Conservation (phyloP, 2,797 vertebrate species). For the Microctenopoma lineatum region DNA sequence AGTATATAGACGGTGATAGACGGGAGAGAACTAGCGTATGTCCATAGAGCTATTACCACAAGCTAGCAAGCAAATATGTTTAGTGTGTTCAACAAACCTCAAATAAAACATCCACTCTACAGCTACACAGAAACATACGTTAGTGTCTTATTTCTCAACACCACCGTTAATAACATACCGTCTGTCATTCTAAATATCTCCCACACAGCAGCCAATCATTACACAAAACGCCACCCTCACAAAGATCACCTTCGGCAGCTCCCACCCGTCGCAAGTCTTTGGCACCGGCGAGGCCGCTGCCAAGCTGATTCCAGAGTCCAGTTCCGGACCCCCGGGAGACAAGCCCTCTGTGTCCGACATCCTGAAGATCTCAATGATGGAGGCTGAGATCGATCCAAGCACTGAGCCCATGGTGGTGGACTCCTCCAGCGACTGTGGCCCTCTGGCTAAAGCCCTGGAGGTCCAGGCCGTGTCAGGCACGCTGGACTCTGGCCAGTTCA, state of each 20-base stretch:
- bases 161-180: no score
- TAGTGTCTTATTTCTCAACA: no score
- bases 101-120: no score
- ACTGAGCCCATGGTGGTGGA: constrained; percentile 90
- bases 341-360: constrained; percentile 93
- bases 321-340: constrained; percentile 79
- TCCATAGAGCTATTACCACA: no score
- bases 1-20: no score
- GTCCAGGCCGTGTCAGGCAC: constrained; percentile 69
- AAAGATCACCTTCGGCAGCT: constrained; percentile 93
- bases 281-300: constrained; percentile 87
- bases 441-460: constrained; percentile 78
- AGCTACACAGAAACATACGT: no score
- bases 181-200: neutral
- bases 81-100: neutral
- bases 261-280: constrained; percentile 87
- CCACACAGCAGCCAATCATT: constrained; percentile 90
- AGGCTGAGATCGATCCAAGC: constrained; percentile 94
- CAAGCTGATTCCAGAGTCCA: constrained; percentile 88
- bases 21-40: no score
- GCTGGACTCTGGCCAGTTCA: constrained; percentile 76
- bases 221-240: constrained; percentile 94
- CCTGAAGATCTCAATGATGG: constrained; percentile 98
- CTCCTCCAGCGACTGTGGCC: constrained; percentile 85
- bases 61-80: neutral